Percentiles rank a stretch among this genome's conserved stretches.
phyloP scores from a whole-genome alignment of 2,888 invertebrate genomes.

The Watsonalla cultraria region DNA sequence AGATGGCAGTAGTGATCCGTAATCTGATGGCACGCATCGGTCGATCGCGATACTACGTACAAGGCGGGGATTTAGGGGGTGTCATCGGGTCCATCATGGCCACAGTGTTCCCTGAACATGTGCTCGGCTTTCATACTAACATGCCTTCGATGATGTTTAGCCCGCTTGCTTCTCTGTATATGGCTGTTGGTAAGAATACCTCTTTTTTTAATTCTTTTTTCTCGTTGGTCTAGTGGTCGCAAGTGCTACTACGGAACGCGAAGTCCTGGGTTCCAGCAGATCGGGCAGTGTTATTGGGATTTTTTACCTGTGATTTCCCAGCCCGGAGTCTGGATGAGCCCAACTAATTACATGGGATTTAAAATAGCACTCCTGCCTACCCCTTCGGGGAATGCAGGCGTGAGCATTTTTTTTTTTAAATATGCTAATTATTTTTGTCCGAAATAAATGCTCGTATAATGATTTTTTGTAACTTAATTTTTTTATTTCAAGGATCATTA shows the following conservation, averaged over 20 bases:
- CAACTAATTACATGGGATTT: no score
- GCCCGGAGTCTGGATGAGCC: no score
- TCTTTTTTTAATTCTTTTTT: not conserved
- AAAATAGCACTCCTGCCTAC: no score
- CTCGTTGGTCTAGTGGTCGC: not conserved
- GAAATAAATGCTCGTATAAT: no score
- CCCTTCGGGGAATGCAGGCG: no score
- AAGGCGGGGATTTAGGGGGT: constrained; percentile 87
- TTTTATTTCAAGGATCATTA: constrained; percentile 49
- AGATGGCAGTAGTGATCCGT: constrained; percentile 79
- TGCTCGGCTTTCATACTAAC: constrained; percentile 79
- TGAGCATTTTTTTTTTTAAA: no score
- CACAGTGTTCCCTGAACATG: constrained; percentile 77
- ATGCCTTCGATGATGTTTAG: constrained; percentile 65
- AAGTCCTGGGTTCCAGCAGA: no score
- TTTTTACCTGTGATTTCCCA: no score
- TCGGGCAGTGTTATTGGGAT: no score
- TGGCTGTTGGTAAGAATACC: constrained; percentile 48
- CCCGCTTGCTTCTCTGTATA: constrained; percentile 34
- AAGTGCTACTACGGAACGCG: no score
- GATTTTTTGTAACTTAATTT: not conserved
- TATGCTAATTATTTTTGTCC: no score
- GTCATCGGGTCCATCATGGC: constrained; percentile 79
- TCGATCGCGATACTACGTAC: constrained; percentile 80
- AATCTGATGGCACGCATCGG: constrained; percentile 85